These are phyloP conservation scores for Cynoglossus semilaevis DNA, from an alignment of 2,113 vertebrate species.

Conservation along the genomic window DNA sequence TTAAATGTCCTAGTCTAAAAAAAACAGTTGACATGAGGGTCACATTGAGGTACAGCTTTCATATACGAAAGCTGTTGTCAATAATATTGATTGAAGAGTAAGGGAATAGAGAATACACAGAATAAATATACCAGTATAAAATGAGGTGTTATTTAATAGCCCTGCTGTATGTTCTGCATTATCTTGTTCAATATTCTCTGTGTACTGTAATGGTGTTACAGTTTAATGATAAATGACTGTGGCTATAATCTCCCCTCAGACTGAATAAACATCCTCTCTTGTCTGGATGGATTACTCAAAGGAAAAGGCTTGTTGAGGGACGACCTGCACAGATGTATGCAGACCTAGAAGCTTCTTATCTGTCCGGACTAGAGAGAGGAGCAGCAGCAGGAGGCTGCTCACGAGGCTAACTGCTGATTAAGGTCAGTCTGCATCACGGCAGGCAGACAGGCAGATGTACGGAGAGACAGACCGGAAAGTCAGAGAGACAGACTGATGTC, in stretches of 20 bases:
- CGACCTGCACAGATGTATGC: constrained; percentile 49
- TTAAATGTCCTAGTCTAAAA: too few species aligned
- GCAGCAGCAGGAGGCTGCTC: constrained; percentile 60
- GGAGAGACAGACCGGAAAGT: constrained; percentile 16
- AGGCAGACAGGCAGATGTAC: constrained; percentile 15
- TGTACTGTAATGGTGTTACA: too few species aligned
- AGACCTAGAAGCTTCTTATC: constrained; percentile 59
- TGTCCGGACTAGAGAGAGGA: constrained; percentile 61
- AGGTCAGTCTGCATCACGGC: constrained; percentile 55
- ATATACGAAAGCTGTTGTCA: too few species aligned
- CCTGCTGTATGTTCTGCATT: too few species aligned
- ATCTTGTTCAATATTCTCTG: too few species aligned
- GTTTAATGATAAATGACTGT: constrained; percentile 15
- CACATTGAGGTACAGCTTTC: too few species aligned
- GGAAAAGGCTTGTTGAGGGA: constrained; percentile 46
- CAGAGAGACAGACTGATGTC: constrained; percentile 35
- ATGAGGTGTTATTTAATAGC: too few species aligned
- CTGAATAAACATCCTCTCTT: constrained; percentile 19
- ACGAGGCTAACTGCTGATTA: constrained; percentile 73
- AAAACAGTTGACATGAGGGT: too few species aligned
- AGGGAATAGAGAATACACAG: too few species aligned
- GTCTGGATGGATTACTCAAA: constrained; percentile 61
- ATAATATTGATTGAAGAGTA: too few species aligned
- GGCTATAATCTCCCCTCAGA: background rate
- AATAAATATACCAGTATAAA: too few species aligned